A percentile compares a stretch with the other conserved stretches of the same genome.
These are phyloP conservation scores for Clunio marinus DNA, from an alignment of 2,888 invertebrate genomes.

Conservation along the genomic window DNA sequence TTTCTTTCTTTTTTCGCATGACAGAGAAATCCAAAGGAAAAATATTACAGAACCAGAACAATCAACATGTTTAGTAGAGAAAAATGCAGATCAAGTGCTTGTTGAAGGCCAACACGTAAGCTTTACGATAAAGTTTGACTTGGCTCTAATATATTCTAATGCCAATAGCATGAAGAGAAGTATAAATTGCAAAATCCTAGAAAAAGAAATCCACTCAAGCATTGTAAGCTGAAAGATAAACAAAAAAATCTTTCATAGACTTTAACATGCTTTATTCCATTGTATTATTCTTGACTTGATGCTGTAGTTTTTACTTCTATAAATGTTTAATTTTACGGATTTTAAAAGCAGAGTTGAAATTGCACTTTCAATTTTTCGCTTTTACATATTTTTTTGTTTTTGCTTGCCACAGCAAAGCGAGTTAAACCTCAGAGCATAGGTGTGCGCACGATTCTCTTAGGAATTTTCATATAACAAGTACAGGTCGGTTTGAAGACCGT, in stretches of 20 bases:
- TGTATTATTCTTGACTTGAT: not conserved
- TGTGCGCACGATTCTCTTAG: not conserved
- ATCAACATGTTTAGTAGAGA: not conserved
- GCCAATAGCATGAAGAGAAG: not conserved
- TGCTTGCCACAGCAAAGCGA: not conserved
- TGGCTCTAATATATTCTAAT: slow-evolving; percentile 9
- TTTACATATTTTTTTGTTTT: no score
- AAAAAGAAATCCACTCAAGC: no score
- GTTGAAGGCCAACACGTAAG: slow-evolving; percentile 26
- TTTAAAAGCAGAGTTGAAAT: slow-evolving; percentile 8
- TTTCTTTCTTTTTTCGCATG: no score
- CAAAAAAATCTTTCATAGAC: not conserved
- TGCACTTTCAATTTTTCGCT: slow-evolving; percentile 11
- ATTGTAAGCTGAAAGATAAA: not conserved
- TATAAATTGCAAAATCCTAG: not conserved
- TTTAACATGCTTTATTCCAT: not conserved
- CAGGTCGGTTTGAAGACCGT: no score
- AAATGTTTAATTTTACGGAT: not conserved
- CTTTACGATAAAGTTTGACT: slow-evolving; percentile 2
- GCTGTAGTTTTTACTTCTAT: not conserved
- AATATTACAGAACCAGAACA: no score
- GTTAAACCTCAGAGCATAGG: not conserved
- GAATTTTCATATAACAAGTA: no score
- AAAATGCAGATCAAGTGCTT: not conserved
- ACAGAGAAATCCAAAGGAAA: no score